phyloP scores from a whole-genome alignment of 2,113 vertebrate species.

The Verasper variegatus region DNA sequence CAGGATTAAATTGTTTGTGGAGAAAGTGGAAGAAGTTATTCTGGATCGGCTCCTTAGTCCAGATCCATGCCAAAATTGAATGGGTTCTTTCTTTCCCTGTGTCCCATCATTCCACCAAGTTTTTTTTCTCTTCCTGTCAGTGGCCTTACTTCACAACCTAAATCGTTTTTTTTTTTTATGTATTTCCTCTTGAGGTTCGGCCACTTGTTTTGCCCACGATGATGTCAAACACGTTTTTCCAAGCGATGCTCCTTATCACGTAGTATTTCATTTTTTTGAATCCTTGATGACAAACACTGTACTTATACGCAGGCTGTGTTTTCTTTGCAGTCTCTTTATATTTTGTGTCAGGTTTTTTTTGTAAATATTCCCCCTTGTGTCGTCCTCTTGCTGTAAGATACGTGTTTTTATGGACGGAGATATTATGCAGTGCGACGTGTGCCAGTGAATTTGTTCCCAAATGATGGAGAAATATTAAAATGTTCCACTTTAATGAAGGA shows the following conservation, averaged over 20 bases:
- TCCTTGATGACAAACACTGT: constrained; percentile 8
- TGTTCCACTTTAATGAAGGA: constrained; percentile 21
- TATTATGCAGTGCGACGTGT: constrained; percentile 12
- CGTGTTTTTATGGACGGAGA: not conserved
- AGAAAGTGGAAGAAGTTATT: too few species aligned
- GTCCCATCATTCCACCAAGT: too few species aligned
- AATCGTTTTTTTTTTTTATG: not conserved
- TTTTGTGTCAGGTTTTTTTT: constrained; percentile 15
- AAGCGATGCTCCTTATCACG: constrained; percentile 18
- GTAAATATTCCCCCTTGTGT: not conserved
- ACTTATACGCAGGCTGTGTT: not conserved
- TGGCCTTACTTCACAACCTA: constrained; percentile 72
- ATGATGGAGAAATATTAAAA: constrained; percentile 27
- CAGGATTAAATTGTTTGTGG: too few species aligned
- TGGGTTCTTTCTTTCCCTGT: too few species aligned
- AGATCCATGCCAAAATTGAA: too few species aligned
- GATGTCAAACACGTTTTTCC: constrained; percentile 36
- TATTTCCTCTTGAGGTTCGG: constrained; percentile 10
- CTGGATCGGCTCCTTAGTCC: too few species aligned
- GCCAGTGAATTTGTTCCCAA: constrained; percentile 27
- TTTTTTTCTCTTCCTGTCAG: constrained; percentile 6
- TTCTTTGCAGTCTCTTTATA: not conserved
- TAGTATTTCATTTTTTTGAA: constrained; percentile 8
- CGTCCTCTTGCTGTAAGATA: not conserved
- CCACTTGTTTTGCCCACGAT: constrained; percentile 21